A percentile compares a stretch with the other conserved stretches of the same genome.
These are phyloP conservation scores for Manis pentadactyla DNA, from an alignment of 2,797 vertebrate species.

Conservation along the genomic window DNA sequence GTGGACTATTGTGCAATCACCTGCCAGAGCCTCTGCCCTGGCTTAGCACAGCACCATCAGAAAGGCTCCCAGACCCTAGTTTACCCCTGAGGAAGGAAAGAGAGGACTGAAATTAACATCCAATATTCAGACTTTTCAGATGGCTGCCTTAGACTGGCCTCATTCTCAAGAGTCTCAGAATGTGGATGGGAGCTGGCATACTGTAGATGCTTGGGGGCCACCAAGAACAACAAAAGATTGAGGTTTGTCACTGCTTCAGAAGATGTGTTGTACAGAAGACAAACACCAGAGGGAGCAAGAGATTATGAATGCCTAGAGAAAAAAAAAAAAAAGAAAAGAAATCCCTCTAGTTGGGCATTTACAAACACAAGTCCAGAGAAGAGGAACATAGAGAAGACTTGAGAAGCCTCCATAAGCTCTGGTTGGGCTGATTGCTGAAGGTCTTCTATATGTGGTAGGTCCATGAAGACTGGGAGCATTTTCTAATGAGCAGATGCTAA, in stretches of 20 bases:
- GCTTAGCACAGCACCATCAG: background rate
- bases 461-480: background rate
- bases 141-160: background rate
- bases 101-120: background rate
- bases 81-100: background rate
- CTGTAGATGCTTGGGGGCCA: background rate
- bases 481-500: background rate
- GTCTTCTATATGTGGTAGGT: background rate
- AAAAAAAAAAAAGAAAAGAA: background rate
- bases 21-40: background rate
- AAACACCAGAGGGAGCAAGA: background rate
- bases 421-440: background rate
- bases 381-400: background rate
- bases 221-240: background rate
- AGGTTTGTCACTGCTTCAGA: background rate
- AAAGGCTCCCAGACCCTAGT: background rate
- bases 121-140: background rate
- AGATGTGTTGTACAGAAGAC: background rate
- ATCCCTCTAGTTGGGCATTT: background rate
- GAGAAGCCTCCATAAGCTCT: background rate
- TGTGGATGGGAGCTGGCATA: background rate
- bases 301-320: background rate
- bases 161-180: background rate
- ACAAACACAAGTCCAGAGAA: background rate
- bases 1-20: background rate